A percentile compares a stretch with the other conserved stretches of the same genome.
phyloP scores from a whole-genome alignment of 2,888 invertebrate genomes.

The Heteromurus nitidus region DNA sequence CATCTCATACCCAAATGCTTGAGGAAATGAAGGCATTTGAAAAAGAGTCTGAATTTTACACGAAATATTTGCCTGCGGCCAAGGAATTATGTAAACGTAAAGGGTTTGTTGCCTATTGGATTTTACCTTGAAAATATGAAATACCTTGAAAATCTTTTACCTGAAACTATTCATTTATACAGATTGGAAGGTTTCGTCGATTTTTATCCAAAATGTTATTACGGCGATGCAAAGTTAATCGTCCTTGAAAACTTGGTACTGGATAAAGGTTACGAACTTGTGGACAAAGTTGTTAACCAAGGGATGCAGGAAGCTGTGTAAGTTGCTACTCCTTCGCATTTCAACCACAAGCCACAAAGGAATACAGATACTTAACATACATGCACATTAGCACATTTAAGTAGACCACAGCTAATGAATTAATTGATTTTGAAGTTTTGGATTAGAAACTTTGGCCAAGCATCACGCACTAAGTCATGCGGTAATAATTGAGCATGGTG shows the following conservation, averaged over 20 bases:
- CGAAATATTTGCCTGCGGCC: slow-evolving; percentile 34
- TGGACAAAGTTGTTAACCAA: slow-evolving; percentile 10
- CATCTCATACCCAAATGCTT: slow-evolving; percentile 7
- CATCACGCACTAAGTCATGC: slow-evolving; percentile 50
- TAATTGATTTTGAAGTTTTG: too few relatives aligned
- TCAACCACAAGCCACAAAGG: too few relatives aligned
- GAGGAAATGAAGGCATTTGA: slow-evolving; percentile 43
- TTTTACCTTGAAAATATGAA: too few relatives aligned
- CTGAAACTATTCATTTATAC: neutral
- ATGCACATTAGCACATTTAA: too few relatives aligned
- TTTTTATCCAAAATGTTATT: slow-evolving; percentile 61
- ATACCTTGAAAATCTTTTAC: neutral
- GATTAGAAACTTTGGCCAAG: slow-evolving; percentile 34
- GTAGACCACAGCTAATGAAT: neutral
- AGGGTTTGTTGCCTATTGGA: too few relatives aligned
- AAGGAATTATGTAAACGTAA: slow-evolving; percentile 37
- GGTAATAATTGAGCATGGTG: slow-evolving; percentile 13
- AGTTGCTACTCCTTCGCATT: too few relatives aligned
- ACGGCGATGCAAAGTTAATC: slow-evolving; percentile 45
- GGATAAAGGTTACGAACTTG: slow-evolving; percentile 23
- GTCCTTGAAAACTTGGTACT: slow-evolving; percentile 42
- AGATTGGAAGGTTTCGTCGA: slow-evolving; percentile 22
- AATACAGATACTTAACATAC: too few relatives aligned
- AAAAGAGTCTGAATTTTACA: slow-evolving; percentile 48
- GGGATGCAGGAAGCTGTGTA: slow-evolving; percentile 26